Evolutionary conservation across 2,888 invertebrate genomes (phyloP).

Genomic region (Sminthurides aquaticus): DNA sequence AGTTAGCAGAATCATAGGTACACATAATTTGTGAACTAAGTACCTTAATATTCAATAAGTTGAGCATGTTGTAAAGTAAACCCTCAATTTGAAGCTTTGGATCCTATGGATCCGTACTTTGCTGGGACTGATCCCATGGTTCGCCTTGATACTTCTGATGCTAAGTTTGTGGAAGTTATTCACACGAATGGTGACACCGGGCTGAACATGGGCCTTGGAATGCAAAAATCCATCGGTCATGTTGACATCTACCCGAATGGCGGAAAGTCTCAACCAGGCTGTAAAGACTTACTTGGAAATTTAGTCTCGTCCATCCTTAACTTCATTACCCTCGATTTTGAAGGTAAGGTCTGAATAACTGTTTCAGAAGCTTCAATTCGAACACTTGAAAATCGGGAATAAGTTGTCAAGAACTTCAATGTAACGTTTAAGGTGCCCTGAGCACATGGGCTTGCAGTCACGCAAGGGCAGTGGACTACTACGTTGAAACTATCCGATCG

Average conservation of each 20-base stretch:
- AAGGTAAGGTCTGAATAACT: slow-evolving; percentile 24
- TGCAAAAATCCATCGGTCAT: slow-evolving; percentile 44
- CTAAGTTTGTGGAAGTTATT: slow-evolving; percentile 57
- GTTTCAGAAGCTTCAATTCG: too few relatives aligned
- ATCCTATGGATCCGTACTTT: slow-evolving; percentile 61
- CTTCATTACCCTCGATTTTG: slow-evolving; percentile 37
- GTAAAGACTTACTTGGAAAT: slow-evolving; percentile 42
- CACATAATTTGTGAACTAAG: too few relatives aligned
- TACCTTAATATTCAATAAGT: too few relatives aligned
- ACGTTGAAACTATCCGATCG: slow-evolving; percentile 43
- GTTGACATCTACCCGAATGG: slow-evolving; percentile 49
- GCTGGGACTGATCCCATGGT: slow-evolving; percentile 48
- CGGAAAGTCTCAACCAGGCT: slow-evolving; percentile 47
- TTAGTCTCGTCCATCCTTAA: slow-evolving; percentile 34
- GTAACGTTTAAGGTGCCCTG: slow-evolving; percentile 14
- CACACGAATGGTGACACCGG: slow-evolving; percentile 53
- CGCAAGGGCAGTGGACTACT: slow-evolving; percentile 40
- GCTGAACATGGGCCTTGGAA: slow-evolving; percentile 34
- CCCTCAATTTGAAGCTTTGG: slow-evolving; percentile 53
- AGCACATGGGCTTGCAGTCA: slow-evolving; percentile 42
- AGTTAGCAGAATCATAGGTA: slow-evolving; percentile 42
- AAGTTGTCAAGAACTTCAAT: slow-evolving; percentile 6
- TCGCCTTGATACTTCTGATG: slow-evolving; percentile 54
- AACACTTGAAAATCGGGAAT: background rate
- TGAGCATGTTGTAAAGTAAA: background rate